Conservation (phyloP, 2,888 invertebrate species). For the Poecilus cupreus region DNA sequence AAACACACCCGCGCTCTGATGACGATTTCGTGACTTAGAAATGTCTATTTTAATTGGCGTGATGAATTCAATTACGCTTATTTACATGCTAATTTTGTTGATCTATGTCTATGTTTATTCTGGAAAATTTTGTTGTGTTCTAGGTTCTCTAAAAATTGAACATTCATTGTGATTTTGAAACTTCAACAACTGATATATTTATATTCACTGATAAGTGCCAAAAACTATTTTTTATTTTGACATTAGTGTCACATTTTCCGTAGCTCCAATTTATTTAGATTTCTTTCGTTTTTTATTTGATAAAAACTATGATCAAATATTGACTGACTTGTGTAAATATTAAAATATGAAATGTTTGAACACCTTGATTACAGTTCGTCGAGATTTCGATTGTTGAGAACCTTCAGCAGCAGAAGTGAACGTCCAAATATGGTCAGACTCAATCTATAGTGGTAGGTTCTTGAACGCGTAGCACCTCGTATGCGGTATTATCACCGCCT, state of each 20-base stretch:
- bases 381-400: neutral
- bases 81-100: neutral
- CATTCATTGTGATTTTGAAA: neutral
- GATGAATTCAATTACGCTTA: neutral
- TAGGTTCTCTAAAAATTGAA: neutral
- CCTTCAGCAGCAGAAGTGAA: slow-evolving; percentile 21
- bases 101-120: neutral
- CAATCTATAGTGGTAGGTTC: neutral
- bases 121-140: neutral
- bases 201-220: neutral
- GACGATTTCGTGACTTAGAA: slow-evolving; percentile 1
- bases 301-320: neutral
- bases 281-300: neutral
- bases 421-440: slow-evolving; percentile 20
- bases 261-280: neutral
- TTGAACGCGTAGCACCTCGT: neutral
- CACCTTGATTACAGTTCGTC: neutral
- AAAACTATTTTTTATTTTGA: slow-evolving; percentile 13
- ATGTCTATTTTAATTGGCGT: slow-evolving; percentile 25
- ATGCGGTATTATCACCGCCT: slow-evolving; percentile 31
- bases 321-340: neutral
- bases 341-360: slow-evolving; percentile 12
- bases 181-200: neutral
- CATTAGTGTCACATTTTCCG: neutral
- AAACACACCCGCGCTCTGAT: slow-evolving; percentile 16